phyloP scores from a whole-genome alignment of 2,888 invertebrate species.

The Lycia hirtaria region DNA sequence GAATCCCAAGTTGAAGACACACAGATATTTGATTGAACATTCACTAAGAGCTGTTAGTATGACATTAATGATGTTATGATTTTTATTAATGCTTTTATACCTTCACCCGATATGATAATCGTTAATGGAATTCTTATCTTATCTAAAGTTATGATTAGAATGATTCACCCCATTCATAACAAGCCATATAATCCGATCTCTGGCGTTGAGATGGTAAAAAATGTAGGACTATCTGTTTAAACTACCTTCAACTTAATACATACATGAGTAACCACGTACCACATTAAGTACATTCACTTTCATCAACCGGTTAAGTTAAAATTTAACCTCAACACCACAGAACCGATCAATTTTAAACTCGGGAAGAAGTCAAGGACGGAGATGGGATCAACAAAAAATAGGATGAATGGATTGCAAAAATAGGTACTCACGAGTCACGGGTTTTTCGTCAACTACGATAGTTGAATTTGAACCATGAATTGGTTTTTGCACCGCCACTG shows the following conservation, averaged over 20 bases:
- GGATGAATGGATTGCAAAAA: slow-evolving; percentile 57
- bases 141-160: slow-evolving; percentile 63
- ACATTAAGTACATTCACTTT: slow-evolving; percentile 63
- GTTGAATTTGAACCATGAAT: slow-evolving; percentile 73
- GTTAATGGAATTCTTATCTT: slow-evolving; percentile 63
- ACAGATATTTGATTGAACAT: slow-evolving; percentile 75
- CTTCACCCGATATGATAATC: slow-evolving; percentile 59
- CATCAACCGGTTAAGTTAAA: slow-evolving; percentile 46
- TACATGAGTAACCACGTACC: slow-evolving; percentile 15
- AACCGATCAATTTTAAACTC: slow-evolving; percentile 53
- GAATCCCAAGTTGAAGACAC: slow-evolving; percentile 84
- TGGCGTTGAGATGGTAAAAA: slow-evolving; percentile 45
- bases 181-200: slow-evolving; percentile 58
- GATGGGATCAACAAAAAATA: slow-evolving; percentile 58
- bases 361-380: slow-evolving; percentile 55
- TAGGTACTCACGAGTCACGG: slow-evolving; percentile 82
- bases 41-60: slow-evolving; percentile 67
- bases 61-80: slow-evolving; percentile 52
- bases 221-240: slow-evolving; percentile 4
- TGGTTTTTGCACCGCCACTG: slow-evolving; percentile 78
- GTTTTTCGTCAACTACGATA: slow-evolving; percentile 72
- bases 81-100: slow-evolving; percentile 62
- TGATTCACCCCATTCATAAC: slow-evolving; percentile 67
- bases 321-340: slow-evolving; percentile 59
- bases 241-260: slow-evolving; percentile 34